phyloP scores from a whole-genome alignment of 2,888 invertebrate species.

The Synergus umbraculus region DNA sequence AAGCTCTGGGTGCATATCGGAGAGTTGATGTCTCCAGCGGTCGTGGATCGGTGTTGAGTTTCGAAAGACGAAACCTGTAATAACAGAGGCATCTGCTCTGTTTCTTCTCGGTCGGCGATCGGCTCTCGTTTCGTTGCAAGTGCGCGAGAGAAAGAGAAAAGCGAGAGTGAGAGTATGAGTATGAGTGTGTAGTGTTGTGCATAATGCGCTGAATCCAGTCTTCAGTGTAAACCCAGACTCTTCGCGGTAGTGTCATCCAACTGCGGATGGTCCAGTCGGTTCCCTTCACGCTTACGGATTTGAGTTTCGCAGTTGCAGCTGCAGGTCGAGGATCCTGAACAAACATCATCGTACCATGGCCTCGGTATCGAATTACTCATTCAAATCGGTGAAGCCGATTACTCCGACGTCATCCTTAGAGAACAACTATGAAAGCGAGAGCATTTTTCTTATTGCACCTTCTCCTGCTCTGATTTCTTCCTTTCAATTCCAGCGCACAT shows the following conservation, averaged over 20 bases:
- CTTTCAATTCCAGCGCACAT: background rate
- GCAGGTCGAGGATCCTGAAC: slow-evolving; percentile 60
- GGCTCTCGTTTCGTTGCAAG: slow-evolving; percentile 56
- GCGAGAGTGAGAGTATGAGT: slow-evolving; percentile 45
- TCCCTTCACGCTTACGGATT: slow-evolving; percentile 54
- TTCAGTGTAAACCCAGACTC: slow-evolving; percentile 42
- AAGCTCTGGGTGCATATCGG: slow-evolving; percentile 11
- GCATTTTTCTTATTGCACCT: slow-evolving; percentile 27
- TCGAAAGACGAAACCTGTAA: slow-evolving; percentile 71
- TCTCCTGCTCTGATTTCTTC: slow-evolving; percentile 26
- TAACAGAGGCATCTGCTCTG: slow-evolving; percentile 69
- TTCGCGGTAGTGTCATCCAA: slow-evolving; percentile 53
- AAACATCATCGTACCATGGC: slow-evolving; percentile 53
- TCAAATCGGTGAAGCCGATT: slow-evolving; percentile 65
- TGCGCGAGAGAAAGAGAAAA: slow-evolving; percentile 48
- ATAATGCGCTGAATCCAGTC: background rate
- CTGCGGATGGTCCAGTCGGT: slow-evolving; percentile 51
- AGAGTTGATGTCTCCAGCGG: slow-evolving; percentile 43
- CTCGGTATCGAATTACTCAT: slow-evolving; percentile 64
- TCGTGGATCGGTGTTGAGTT: slow-evolving; percentile 62
- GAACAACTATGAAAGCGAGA: slow-evolving; percentile 12
- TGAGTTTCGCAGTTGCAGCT: slow-evolving; percentile 66
- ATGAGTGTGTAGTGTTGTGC: slow-evolving; percentile 42
- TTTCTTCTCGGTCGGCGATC: slow-evolving; percentile 58
- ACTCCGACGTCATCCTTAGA: slow-evolving; percentile 27